Conservation (phyloP, 2,888 invertebrate species). For the Cosmia trapezina region DNA sequence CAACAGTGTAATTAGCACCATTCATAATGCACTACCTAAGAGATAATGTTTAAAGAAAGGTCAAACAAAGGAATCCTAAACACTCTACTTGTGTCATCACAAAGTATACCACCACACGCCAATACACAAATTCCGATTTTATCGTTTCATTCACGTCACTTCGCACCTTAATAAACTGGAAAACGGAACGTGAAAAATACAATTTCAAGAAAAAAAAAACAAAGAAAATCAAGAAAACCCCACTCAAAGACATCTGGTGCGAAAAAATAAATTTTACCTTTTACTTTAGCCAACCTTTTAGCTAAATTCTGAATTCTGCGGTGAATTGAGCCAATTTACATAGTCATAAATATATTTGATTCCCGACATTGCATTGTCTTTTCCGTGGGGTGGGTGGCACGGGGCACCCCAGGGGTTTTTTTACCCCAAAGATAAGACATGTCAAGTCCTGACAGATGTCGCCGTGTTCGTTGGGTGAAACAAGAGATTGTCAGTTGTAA, state of each 20-base stretch:
- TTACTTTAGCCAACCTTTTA: conserved; percentile 70
- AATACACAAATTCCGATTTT: conserved; percentile 43
- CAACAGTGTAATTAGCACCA: too few species aligned
- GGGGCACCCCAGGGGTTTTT: conserved; percentile 81
- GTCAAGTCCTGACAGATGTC: conserved; percentile 88
- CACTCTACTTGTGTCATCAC: not conserved
- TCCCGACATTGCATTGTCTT: conserved; percentile 79
- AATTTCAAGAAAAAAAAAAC: conserved; percentile 60
- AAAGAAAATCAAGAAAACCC: conserved; percentile 65
- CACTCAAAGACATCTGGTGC: conserved; percentile 77
- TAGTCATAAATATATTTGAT: conserved; percentile 90
- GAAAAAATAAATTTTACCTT: conserved; percentile 72
- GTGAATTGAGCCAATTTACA: conserved; percentile 87
- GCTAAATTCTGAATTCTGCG: conserved; percentile 77
- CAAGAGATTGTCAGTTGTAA: conserved; percentile 76
- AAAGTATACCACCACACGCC: not conserved
- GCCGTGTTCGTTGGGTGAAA: conserved; percentile 81
- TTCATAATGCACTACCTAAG: too few species aligned
- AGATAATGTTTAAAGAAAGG: too few species aligned
- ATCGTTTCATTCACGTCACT: conserved; percentile 54
- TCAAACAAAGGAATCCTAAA: too few species aligned
- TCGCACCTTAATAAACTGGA: conserved; percentile 61
- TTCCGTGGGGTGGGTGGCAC: conserved; percentile 75
- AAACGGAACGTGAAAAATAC: conserved; percentile 48
- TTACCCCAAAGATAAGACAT: conserved; percentile 84